phyloP scores from a whole-genome alignment of 2,888 invertebrate genomes.

The Idaea biselata region DNA sequence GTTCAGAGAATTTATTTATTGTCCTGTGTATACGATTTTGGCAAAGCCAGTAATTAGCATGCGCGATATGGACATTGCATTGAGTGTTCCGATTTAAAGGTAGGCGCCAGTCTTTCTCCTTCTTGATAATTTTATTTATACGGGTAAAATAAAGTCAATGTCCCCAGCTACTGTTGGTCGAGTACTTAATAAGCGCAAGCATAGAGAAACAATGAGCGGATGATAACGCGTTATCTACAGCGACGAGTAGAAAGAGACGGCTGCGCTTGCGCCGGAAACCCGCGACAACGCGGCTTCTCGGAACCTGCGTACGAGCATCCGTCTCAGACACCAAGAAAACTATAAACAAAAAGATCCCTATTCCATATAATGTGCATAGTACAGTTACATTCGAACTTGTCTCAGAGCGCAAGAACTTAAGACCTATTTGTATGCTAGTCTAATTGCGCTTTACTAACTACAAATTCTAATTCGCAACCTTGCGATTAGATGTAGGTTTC shows the following conservation, averaged over 20 bases:
- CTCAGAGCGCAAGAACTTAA: conserved; percentile 10
- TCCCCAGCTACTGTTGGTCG: conserved; percentile 56
- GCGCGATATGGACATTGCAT: too few relatives aligned
- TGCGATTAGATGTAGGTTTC: not conserved
- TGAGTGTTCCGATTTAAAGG: too few relatives aligned
- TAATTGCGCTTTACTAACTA: conserved; percentile 27
- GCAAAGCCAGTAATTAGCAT: too few relatives aligned
- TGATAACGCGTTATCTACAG: conserved; percentile 75
- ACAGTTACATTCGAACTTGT: conserved; percentile 5
- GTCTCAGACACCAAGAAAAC: conserved; percentile 41
- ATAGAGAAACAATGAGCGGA: conserved; percentile 75
- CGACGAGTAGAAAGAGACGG: conserved; percentile 40
- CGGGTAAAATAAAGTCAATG: conserved; percentile 58
- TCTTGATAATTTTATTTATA: conserved; percentile 10
- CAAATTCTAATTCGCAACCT: conserved; percentile 2
- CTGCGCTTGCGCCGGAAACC: conserved; percentile 55
- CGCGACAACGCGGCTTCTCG: conserved; percentile 57
- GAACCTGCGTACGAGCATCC: conserved; percentile 52
- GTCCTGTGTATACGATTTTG: too few relatives aligned
- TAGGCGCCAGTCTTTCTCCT: too few relatives aligned
- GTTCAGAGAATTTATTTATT: too few relatives aligned
- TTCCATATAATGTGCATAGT: conserved; percentile 5
- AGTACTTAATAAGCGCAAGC: conserved; percentile 46
- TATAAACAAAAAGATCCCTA: conserved; percentile 22
- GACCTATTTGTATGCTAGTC: conserved; percentile 24